These are phyloP conservation scores for Trissoscelio sp. DNA, from an alignment of 2,888 invertebrate genomes.

Conservation along the genomic window DNA sequence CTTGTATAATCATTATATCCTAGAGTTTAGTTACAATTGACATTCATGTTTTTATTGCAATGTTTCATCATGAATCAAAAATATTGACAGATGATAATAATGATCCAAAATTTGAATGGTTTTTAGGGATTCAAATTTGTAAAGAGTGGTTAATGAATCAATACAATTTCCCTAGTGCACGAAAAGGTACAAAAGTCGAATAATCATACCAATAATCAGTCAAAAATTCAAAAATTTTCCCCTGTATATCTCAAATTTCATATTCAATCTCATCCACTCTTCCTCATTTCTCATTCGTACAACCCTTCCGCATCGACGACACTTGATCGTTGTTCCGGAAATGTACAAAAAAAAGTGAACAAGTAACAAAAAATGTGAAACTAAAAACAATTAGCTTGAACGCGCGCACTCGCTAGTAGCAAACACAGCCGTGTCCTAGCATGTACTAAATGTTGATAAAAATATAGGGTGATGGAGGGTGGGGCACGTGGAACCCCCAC, in stretches of 20 bases:
- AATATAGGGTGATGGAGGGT: slow-evolving; percentile 72
- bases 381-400: slow-evolving; percentile 13
- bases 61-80: too few species aligned
- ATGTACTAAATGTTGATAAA: slow-evolving; percentile 79
- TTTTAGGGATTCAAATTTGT: too few species aligned
- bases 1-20: too few species aligned
- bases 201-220: too few species aligned
- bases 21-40: too few species aligned
- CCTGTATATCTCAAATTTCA: slow-evolving; percentile 6
- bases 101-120: too few species aligned
- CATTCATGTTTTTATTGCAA: too few species aligned
- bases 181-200: too few species aligned
- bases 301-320: slow-evolving; percentile 15
- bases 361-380: slow-evolving; percentile 2
- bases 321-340: slow-evolving; percentile 9
- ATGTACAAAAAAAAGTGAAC: slow-evolving; percentile 18
- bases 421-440: slow-evolving; percentile 73
- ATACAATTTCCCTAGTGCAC: too few species aligned
- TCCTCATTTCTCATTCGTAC: slow-evolving; percentile 1
- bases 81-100: too few species aligned
- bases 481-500: slow-evolving; percentile 59
- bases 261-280: slow-evolving; percentile 28
- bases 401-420: slow-evolving; percentile 60
- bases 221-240: too few species aligned
- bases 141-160: too few species aligned